These are phyloP conservation scores for Bombus affinis DNA, from an alignment of 1,140 invertebrate species.

Conservation along the genomic window DNA sequence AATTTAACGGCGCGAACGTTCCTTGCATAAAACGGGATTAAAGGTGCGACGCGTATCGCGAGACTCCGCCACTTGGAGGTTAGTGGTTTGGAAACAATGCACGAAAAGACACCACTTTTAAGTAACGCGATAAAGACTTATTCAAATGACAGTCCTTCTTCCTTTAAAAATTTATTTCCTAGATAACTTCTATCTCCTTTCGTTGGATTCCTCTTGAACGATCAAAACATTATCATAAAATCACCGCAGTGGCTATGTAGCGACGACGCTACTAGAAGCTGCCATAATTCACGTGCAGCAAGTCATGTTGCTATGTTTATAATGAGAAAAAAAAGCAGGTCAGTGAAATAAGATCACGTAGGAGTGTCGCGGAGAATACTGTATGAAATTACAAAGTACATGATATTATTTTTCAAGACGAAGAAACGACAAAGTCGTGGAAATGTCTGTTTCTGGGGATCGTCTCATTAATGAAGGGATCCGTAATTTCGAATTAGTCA, in stretches of 20 bases:
- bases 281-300: no score
- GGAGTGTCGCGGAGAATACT: no score
- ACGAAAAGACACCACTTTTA: slow-evolving; percentile 10
- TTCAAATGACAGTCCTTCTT: not conserved
- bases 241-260: no score
- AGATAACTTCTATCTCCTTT: not conserved
- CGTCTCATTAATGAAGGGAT: not conserved
- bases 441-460: not conserved
- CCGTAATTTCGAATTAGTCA: not conserved
- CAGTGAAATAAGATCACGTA: no score
- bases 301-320: no score
- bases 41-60: slow-evolving; percentile 34
- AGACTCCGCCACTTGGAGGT: slow-evolving; percentile 12
- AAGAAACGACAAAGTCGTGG: no score
- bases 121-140: not conserved
- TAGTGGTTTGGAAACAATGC: slow-evolving; percentile 27
- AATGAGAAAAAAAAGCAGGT: no score
- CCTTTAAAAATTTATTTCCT: not conserved
- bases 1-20: slow-evolving; percentile 37
- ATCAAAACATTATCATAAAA: no score
- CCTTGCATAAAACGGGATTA: slow-evolving; percentile 40
- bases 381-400: no score
- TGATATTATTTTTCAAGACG: no score
- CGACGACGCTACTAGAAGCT: no score
- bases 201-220: not conserved